Evolutionary conservation across 2,888 invertebrate species (phyloP), one percentile per base, ranked within the genome.

Genomic region (Volucella inflata): DNA sequence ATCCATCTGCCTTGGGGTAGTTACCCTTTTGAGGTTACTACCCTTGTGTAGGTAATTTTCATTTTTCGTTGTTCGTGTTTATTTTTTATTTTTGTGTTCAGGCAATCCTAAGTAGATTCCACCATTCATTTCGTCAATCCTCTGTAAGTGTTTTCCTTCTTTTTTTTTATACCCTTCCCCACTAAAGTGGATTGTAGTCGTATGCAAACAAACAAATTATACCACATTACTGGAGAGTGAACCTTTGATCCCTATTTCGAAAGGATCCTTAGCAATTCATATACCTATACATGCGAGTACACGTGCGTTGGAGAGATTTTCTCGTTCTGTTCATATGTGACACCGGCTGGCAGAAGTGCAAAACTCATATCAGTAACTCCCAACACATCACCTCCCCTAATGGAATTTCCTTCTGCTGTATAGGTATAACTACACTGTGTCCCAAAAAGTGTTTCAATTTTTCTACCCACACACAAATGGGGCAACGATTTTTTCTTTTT

Each of bases 371-470:
- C 9, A 46, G 21, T 30, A 38, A n/a, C 40, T 8, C n/a, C 36
- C n/a, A 8, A 2, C 42, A 10, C 16, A 3, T 44, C 14, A 12
- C 53, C 12, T 38, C 16, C 6, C 21, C 46, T 55, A 64, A 64
- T 74, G 74, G 64, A 64, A 55, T 64, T n/a, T 62, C 16, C 8
- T 3, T 10, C 38, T 55, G 16, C 46, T 14, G 10, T 62, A 11
- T 30, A n/a, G 11, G 40, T 30, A 53, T 44, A 62, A 46, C 38
- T 17, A 38, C 16, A 55, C 50, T 40, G 30, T 59, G 16, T 12
- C 75, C 50, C 38, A 57, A 67, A 83, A 83, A 74, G 68, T 78
- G 67, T 78, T 78, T 78, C 60, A 78, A 57, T 78, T 83, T 77
- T 65, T 72, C n/a, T 44, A 48, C 36, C 38, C n/a, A 21, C 16